These are phyloP conservation scores for Oreortyx pictus DNA, from an alignment of 2,797 vertebrate genomes.

Conservation along the genomic window DNA sequence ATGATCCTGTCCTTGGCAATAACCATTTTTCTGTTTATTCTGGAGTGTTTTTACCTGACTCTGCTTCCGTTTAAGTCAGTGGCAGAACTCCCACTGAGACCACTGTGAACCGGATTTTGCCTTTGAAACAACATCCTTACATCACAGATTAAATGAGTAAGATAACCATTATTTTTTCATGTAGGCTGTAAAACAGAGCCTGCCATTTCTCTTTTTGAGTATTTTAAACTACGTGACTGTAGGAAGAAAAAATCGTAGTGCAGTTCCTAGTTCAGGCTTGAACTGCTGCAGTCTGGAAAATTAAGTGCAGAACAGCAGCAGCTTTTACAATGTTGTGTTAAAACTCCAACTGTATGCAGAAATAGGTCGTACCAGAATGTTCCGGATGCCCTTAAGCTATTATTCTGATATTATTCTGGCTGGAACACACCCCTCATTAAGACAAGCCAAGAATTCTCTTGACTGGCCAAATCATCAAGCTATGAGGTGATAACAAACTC, in stretches of 20 bases:
- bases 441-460: conserved; percentile 58
- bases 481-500: background rate
- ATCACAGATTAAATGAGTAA: background rate
- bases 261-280: background rate
- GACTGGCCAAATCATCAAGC: conserved; percentile 8
- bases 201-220: background rate
- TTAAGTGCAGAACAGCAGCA: background rate
- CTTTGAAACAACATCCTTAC: conserved; percentile 25
- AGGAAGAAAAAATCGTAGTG: background rate
- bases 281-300: background rate
- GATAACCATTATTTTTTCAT: background rate
- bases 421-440: conserved; percentile 26
- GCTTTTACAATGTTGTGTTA: background rate
- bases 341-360: background rate
- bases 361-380: background rate
- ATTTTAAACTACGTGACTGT: background rate
- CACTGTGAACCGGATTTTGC: conserved; percentile 11
- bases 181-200: background rate
- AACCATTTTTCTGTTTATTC: conserved; percentile 11
- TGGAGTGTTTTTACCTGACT: conserved; percentile 9
- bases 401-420: conserved; percentile 10
- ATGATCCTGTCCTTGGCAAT: conserved; percentile 26
- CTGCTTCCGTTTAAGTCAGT: background rate
- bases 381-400: conserved; percentile 3
- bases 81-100: conserved; percentile 16